Conservation (phyloP, 2,797 vertebrate genomes). For the Coilia nasus region DNA sequence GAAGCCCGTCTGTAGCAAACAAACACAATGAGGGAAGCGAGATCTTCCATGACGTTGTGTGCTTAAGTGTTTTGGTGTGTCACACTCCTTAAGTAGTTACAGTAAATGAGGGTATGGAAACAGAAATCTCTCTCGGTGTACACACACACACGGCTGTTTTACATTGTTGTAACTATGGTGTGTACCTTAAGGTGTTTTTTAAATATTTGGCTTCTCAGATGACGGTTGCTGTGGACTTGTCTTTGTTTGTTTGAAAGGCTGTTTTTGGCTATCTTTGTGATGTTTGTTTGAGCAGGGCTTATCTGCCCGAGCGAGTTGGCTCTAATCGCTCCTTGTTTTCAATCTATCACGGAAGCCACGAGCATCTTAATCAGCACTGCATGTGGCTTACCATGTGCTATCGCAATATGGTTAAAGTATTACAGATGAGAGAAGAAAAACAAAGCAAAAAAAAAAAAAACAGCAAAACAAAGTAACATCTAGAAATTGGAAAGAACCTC, state of each 20-base stretch:
- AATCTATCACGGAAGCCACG: constrained; percentile 43
- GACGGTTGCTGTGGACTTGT: constrained; percentile 23
- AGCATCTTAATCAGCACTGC: constrained; percentile 55
- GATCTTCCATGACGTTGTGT: neutral
- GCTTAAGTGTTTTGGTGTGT: constrained; percentile 3
- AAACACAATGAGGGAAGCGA: neutral
- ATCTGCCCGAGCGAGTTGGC: neutral
- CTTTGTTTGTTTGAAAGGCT: neutral
- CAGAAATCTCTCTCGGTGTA: neutral
- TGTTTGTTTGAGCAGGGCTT: constrained; percentile 30
- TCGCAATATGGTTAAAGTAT: constrained; percentile 65
- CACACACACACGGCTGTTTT: neutral
- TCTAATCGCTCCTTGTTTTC: constrained; percentile 44
- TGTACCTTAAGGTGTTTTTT: neutral
- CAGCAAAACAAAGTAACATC: neutral
- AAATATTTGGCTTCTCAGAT: neutral
- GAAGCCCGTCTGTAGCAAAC: neutral
- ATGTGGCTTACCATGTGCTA: constrained; percentile 57
- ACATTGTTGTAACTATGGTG: neutral
- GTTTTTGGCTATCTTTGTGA: neutral
- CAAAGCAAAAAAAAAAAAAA: constrained; percentile 49
- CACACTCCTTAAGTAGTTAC: neutral
- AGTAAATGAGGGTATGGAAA: neutral
- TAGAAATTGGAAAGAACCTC: neutral
- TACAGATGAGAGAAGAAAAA: constrained; percentile 51